Percentiles rank a stretch among this genome's conserved stretches.
phyloP scores from a whole-genome alignment of 2,888 invertebrate genomes.

The Leptopilina drosophilae region DNA sequence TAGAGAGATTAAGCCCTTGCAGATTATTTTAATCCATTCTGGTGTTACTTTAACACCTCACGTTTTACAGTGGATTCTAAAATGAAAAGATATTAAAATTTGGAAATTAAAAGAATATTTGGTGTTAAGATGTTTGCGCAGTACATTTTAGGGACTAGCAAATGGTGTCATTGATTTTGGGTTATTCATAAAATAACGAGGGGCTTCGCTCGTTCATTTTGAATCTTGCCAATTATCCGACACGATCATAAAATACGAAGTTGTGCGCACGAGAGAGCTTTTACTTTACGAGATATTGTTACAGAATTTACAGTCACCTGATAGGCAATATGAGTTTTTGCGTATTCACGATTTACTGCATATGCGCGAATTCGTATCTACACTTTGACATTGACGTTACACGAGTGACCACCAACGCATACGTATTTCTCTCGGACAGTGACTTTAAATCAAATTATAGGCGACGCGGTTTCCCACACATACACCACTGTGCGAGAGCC shows the following conservation, averaged over 20 bases:
- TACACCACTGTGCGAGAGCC: background rate
- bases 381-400: conserved; percentile 34
- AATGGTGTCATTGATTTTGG: background rate
- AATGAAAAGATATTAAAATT: no score
- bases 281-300: conserved; percentile 30
- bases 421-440: conserved; percentile 22
- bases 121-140: background rate
- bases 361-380: conserved; percentile 16
- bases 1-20: no score
- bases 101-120: no score
- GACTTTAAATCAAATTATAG: conserved; percentile 39
- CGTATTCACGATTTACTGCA: conserved; percentile 28
- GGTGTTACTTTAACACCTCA: no score
- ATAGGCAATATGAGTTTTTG: conserved; percentile 34
- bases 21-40: no score
- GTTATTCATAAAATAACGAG: conserved; percentile 23
- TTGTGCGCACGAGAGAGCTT: background rate
- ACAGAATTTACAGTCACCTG: conserved; percentile 11
- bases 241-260: conserved; percentile 12
- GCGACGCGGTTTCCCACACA: conserved; percentile 30
- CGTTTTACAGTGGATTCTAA: no score
- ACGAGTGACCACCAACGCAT: background rate
- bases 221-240: conserved; percentile 35
- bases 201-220: conserved; percentile 17
- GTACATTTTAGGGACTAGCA: background rate